Evolutionary conservation across 2,113 vertebrate genomes (phyloP).

Genomic region (Tenrec ecaudatus): DNA sequence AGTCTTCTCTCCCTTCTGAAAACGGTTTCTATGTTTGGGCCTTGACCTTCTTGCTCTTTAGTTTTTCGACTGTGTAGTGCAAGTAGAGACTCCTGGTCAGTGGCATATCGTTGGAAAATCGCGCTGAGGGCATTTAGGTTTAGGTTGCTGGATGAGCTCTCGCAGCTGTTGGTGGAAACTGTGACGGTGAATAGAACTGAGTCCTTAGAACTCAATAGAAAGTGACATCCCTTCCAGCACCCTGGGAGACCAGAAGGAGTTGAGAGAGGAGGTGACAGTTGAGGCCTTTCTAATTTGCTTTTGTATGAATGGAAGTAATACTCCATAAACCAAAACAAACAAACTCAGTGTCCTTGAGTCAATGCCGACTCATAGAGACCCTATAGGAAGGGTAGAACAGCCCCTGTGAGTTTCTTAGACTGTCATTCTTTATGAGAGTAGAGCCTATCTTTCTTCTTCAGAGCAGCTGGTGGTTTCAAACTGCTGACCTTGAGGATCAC

Average conservation of each 20-base stretch:
- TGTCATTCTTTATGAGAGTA: too few species aligned
- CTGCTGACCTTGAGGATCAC: too few species aligned
- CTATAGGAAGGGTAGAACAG: too few species aligned
- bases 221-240: background rate
- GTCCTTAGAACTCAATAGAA: too few species aligned
- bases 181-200: background rate
- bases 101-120: background rate
- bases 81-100: background rate
- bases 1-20: background rate
- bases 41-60: background rate
- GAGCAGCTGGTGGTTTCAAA: too few species aligned
- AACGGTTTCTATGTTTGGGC: background rate
- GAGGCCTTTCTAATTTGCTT: constrained; percentile 7
- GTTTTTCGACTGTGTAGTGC: background rate
- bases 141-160: background rate
- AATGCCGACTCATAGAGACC: too few species aligned
- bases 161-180: background rate
- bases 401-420: too few species aligned
- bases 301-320: background rate
- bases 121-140: background rate
- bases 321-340: too few species aligned
- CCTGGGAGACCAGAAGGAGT: background rate
- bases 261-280: background rate
- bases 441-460: too few species aligned
- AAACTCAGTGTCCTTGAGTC: too few species aligned